Evolutionary conservation across 2,113 vertebrate genomes (phyloP), one percentile per base, ranked within the genome.

Genomic region (Nannospalax galili): DNA sequence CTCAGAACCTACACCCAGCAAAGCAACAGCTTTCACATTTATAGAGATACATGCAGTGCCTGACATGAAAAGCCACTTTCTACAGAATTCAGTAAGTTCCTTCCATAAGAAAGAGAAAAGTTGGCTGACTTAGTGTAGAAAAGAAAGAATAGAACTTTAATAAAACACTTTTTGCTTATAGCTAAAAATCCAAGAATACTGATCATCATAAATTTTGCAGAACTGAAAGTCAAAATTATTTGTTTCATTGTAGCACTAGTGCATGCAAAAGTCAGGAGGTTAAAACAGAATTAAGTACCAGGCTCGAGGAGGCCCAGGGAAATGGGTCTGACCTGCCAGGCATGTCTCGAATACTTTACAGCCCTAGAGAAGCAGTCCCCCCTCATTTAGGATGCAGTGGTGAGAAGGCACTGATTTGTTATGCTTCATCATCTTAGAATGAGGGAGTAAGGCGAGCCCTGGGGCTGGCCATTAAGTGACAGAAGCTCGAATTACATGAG

Each of bases 151-250:
- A 84, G 30, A 86, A 91, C 17, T 75, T 94, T 35, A 96, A 92
- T 75, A 92, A 95, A 91, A 78, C 42, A 80, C 30, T 65, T 92
- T 81, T 92, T 91, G 52, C 82, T 82, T 91, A 30, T 1, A 92
- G 81, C 74, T 35, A 84, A 62, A 96, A 95, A 94, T 87, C 26
- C 45, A 92, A 95, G 81, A 93, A 70, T 82, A 95, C 58, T 60
- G 78, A 97, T 92, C 79, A 80, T 67, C 37, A 92, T 62, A 93
- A 92, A 96, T 91, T 97, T 94, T 93, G 60, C 69, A 96, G 58
- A 94, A 95, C 65, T 87, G 52, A 77, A 95, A 89, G 72, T 91
- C 82, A 91, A 86, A 96, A 89, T 86, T 65, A 80, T 92, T 95
- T 92, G 56, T 92, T 77, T 87, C 35, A 19, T 48, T 40, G 28